A percentile compares a stretch with the other conserved stretches of the same genome.
phyloP scores from a whole-genome alignment of 2,888 invertebrate species.

The Axea sp. region DNA sequence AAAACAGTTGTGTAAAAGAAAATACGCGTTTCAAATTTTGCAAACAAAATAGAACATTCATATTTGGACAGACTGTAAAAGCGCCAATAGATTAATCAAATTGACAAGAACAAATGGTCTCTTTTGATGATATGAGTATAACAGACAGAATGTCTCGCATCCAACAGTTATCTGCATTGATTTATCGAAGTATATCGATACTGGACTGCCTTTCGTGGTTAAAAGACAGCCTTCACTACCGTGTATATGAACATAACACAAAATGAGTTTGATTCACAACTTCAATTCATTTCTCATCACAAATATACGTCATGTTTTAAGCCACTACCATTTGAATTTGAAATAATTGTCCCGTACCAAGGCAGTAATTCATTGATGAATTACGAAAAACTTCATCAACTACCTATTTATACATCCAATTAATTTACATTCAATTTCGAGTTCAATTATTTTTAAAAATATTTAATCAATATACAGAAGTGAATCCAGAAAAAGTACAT shows the following conservation, averaged over 20 bases:
- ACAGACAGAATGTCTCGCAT: constrained; percentile 43
- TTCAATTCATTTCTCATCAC: constrained; percentile 44
- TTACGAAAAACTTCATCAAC: constrained; percentile 17
- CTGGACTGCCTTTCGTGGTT: constrained; percentile 28
- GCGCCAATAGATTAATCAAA: constrained; percentile 44
- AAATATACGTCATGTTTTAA: constrained; percentile 30
- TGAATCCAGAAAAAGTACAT: no score
- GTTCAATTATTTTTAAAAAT: no score
- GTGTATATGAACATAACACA: constrained; percentile 34
- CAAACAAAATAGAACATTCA: constrained; percentile 19
- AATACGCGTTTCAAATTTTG: constrained; percentile 25
- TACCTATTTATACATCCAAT: constrained; percentile 12
- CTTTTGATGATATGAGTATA: constrained; percentile 36
- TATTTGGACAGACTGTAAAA: constrained; percentile 26
- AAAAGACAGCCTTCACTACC: constrained; percentile 31
- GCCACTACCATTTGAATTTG: constrained; percentile 22
- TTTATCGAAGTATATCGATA: constrained; percentile 41
- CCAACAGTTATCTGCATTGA: constrained; percentile 40
- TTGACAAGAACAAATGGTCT: constrained; percentile 50
- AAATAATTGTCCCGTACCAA: constrained; percentile 12
- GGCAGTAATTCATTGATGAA: constrained; percentile 28
- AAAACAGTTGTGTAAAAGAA: no score
- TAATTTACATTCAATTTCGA: constrained; percentile 5
- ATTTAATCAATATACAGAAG: no score
- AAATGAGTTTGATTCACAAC: constrained; percentile 27